phyloP scores from a whole-genome alignment of 2,888 invertebrate species.

The Cheilosia grossa region DNA sequence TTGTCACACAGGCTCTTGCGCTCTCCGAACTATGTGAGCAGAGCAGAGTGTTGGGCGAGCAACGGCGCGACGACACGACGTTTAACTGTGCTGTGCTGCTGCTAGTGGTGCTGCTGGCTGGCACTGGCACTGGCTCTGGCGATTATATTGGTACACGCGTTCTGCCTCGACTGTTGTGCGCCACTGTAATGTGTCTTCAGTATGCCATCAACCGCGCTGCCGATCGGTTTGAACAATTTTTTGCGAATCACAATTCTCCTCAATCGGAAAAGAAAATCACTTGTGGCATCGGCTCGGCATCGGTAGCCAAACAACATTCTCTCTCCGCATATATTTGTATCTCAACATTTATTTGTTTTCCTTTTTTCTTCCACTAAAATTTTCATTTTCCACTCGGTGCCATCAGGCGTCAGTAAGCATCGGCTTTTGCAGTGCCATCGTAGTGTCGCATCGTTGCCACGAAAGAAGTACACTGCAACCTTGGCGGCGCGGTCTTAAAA shows the following conservation, averaged over 20 bases:
- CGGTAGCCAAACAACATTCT: constrained; percentile 71
- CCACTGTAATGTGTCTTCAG: constrained; percentile 74
- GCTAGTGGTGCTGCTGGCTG: constrained; percentile 1
- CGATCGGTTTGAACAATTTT: constrained; percentile 70
- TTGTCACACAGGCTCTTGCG: constrained; percentile 65
- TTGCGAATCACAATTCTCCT: constrained; percentile 64
- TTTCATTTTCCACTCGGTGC: constrained; percentile 19
- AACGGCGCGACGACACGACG: neutral
- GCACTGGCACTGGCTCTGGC: neutral
- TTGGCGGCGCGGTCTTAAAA: constrained; percentile 31
- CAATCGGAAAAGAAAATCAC: constrained; percentile 56
- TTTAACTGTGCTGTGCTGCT: constrained; percentile 4
- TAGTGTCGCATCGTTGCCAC: neutral
- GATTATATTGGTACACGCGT: constrained; percentile 60
- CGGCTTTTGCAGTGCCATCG: neutral
- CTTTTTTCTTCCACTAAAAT: constrained; percentile 18
- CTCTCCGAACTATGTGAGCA: constrained; percentile 49
- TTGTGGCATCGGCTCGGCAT: constrained; percentile 60
- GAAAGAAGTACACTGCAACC: neutral
- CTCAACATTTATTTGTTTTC: constrained; percentile 11
- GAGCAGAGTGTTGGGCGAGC: neutral
- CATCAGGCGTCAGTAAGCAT: neutral
- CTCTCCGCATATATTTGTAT: constrained; percentile 18
- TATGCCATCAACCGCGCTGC: constrained; percentile 75
- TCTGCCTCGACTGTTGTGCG: constrained; percentile 71